Evolutionary conservation across 2,888 invertebrate genomes (phyloP).

Genomic region (Hypsopygia costalis): DNA sequence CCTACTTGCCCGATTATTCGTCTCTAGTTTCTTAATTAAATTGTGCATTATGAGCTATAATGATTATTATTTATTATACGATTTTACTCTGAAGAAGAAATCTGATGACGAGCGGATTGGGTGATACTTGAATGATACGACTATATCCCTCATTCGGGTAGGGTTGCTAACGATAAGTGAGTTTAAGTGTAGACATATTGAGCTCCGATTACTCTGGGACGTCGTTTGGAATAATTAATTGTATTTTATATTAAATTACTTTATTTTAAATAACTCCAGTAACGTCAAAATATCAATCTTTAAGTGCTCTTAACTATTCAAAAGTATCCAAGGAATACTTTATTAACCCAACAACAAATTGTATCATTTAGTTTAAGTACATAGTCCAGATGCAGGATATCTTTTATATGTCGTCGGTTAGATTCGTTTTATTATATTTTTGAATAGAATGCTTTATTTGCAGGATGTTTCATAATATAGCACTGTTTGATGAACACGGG

Average conservation of each 20-base stretch:
- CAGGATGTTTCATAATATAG: too few species aligned
- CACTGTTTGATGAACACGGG: too few species aligned
- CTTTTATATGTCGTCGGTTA: too few species aligned
- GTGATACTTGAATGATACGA: conserved; percentile 27
- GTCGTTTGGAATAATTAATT: conserved; percentile 17
- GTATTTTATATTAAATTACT: conserved; percentile 16
- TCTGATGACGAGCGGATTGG: conserved; percentile 26
- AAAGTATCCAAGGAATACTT: too few species aligned
- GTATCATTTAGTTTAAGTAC: too few species aligned
- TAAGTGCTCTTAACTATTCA: too few species aligned
- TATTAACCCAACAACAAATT: too few species aligned
- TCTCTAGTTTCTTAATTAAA: conserved; percentile 26
- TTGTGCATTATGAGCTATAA: conserved; percentile 21
- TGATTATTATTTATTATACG: conserved; percentile 28
- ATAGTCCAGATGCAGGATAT: too few species aligned
- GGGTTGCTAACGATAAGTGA: conserved; percentile 26
- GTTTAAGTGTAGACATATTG: conserved; percentile 22
- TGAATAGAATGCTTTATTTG: too few species aligned
- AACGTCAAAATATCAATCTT: too few species aligned
- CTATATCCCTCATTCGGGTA: conserved; percentile 24
- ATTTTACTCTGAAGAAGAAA: conserved; percentile 25
- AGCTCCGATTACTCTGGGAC: conserved; percentile 16
- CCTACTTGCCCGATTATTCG: conserved; percentile 8
- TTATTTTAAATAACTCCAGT: too few species aligned
- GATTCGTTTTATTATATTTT: too few species aligned